Evolutionary conservation across 1,140 invertebrate genomes (phyloP), one percentile per base, ranked within the genome.

Genomic region (Drosophila pectinifera): DNA sequence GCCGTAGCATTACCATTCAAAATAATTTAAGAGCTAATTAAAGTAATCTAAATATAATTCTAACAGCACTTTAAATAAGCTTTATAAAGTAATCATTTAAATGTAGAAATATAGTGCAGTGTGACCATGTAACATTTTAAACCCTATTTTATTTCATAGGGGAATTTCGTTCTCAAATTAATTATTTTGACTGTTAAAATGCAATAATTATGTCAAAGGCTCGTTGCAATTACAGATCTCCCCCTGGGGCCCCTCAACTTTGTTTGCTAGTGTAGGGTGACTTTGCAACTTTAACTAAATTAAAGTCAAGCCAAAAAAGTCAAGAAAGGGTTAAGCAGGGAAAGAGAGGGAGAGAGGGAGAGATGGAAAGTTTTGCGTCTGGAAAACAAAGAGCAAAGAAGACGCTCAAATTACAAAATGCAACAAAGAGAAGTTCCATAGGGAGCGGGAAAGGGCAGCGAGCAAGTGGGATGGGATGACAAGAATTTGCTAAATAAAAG

Each of bases 381-480:
- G 70, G 38, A 42, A 61, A 75, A 75, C 56, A 84, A 42, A 73
- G 64, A 49, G 72, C 45, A 65, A 75, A 41, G 49, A 39, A 72
- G 26, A 77, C 76, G 58, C 79, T 86, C 59, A 86, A 86, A 86
- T 79, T 86, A 74, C 82, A 78, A 86, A 85, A 81, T 86, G 82
- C 82, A 86, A 78, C 78, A 86, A 82, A 85, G 61, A 64, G 57
- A 64, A 82, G 64, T 41, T 31, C 14, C 41, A 54, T 20, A 77
- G 67, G 51, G 46, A 39, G 20, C 4, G 14, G 43, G 34, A 0
- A 24, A 5, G 14, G 6, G 22, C 28, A 20, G 14, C 34, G 22
- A 16, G 31, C 7, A 13, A 34, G 22, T 28, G 45, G 45, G 51
- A 54, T 11, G 46, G 48, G 58, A 83, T 59, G 57, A 64, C 62